These are phyloP conservation scores for Hypotaenidia okinawae DNA, from an alignment of 2,797 vertebrate species.

Conservation along the genomic window DNA sequence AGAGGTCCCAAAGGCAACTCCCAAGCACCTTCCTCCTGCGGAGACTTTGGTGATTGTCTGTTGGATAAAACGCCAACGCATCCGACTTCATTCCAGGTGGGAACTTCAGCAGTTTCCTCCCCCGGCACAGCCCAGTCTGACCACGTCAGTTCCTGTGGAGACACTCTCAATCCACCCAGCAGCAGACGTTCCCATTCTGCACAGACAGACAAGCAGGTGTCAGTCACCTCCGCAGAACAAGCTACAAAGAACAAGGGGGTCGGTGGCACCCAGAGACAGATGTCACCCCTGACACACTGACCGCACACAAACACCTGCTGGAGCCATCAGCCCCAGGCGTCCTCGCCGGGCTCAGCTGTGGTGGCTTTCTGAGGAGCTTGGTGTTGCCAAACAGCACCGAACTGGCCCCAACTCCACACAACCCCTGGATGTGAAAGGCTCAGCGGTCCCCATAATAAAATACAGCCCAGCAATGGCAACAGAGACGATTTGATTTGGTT, in stretches of 20 bases:
- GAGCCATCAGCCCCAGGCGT: neutral
- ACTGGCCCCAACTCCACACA: neutral
- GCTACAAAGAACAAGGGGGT: neutral
- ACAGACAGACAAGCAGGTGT: constrained; percentile 37
- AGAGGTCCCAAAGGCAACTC: constrained; percentile 75
- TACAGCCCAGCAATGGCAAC: neutral
- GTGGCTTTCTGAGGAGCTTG: neutral
- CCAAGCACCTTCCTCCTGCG: constrained; percentile 74
- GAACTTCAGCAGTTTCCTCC: constrained; percentile 66
- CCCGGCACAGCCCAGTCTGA: constrained; percentile 53
- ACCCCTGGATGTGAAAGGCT: neutral
- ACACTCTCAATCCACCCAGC: constrained; percentile 94
- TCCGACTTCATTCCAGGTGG: constrained; percentile 53
- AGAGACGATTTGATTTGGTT: neutral
- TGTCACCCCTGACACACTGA: neutral
- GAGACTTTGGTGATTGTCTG: constrained; percentile 81
- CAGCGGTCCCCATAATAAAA: neutral
- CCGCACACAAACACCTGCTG: neutral
- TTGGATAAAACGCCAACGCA: constrained; percentile 68
- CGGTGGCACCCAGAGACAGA: neutral
- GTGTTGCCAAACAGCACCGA: neutral
- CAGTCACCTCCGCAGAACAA: neutral
- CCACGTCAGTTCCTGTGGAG: constrained; percentile 89
- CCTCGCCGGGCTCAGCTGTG: accelerated
- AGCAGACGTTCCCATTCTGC: constrained; percentile 94